Evolutionary conservation across 2,797 vertebrate species (phyloP).

Genomic region (Spinus olivaceus): DNA sequence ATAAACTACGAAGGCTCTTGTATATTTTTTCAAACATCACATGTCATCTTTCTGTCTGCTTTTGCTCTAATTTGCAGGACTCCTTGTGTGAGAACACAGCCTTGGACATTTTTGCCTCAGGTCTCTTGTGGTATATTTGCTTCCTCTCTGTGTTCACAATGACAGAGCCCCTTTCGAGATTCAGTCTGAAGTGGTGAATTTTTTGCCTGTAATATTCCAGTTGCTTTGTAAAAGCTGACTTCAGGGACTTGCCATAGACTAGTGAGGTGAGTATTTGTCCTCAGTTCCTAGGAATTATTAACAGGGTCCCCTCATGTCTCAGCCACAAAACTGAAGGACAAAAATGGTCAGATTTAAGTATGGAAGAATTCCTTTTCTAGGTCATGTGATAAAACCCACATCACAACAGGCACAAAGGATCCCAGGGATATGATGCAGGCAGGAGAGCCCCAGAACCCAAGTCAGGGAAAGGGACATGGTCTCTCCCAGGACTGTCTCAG

Average conservation of each 20-base stretch:
- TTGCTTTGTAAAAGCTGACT: not conserved
- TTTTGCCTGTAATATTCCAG: not conserved
- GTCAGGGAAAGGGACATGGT: not conserved
- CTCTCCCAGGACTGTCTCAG: not conserved
- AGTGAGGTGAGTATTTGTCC: not conserved
- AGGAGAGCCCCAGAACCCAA: not conserved
- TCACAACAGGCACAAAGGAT: accelerated
- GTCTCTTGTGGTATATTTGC: not conserved
- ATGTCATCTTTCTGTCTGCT: not conserved
- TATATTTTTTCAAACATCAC: not conserved
- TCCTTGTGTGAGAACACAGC: not conserved
- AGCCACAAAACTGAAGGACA: not conserved
- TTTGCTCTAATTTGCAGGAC: not conserved
- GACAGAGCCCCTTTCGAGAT: not conserved
- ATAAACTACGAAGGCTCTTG: not conserved
- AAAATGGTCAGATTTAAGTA: not conserved
- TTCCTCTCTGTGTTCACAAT: not conserved
- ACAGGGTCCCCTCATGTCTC: not conserved
- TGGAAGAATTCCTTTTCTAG: not conserved
- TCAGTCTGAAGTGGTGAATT: not conserved
- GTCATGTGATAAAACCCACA: not conserved
- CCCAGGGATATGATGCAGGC: not conserved
- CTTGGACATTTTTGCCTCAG: constrained; percentile 23
- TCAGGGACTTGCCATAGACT: not conserved
- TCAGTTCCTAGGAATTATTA: not conserved